Conservation (phyloP, 2,888 invertebrate genomes). For the Agelastica alni region DNA sequence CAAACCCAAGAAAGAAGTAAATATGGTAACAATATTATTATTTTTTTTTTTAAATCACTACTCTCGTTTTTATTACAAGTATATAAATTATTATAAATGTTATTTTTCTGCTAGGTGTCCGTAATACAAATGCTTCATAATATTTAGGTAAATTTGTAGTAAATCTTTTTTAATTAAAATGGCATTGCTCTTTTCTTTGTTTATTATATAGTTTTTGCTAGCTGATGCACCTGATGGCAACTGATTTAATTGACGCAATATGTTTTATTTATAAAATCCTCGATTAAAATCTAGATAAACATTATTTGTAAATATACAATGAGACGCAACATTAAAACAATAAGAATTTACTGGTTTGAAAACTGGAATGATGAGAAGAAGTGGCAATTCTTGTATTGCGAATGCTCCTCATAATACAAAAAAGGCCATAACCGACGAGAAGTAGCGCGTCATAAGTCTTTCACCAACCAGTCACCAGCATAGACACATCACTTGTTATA, state of each 20-base stretch:
- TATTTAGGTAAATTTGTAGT: no score
- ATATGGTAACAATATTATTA: no score
- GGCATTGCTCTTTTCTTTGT: no score
- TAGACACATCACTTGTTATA: slow-evolving; percentile 20
- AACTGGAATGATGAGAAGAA: slow-evolving; percentile 48
- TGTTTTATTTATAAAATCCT: slow-evolving; percentile 36
- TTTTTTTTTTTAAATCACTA: no score
- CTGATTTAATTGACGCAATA: slow-evolving; percentile 27
- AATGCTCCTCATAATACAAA: slow-evolving; percentile 47
- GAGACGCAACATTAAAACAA: slow-evolving; percentile 37
- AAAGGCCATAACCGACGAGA: slow-evolving; percentile 46
- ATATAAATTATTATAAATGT: no score
- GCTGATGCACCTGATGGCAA: no score
- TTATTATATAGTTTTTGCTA: no score
- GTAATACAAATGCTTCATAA: no score
- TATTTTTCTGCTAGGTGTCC: no score
- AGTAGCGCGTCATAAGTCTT: slow-evolving; percentile 49
- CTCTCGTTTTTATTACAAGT: no score
- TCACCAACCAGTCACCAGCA: slow-evolving; percentile 20
- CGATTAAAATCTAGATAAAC: slow-evolving; percentile 28
- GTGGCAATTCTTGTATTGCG: slow-evolving; percentile 48
- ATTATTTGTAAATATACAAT: slow-evolving; percentile 24
- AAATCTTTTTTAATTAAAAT: no score
- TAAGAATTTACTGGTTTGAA: slow-evolving; percentile 46
- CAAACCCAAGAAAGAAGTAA: no score